Percentiles rank a stretch among this genome's conserved stretches.
Evolutionary conservation across 2,113 vertebrate genomes (phyloP).

Genomic region (Psittacula cyanocephala): DNA sequence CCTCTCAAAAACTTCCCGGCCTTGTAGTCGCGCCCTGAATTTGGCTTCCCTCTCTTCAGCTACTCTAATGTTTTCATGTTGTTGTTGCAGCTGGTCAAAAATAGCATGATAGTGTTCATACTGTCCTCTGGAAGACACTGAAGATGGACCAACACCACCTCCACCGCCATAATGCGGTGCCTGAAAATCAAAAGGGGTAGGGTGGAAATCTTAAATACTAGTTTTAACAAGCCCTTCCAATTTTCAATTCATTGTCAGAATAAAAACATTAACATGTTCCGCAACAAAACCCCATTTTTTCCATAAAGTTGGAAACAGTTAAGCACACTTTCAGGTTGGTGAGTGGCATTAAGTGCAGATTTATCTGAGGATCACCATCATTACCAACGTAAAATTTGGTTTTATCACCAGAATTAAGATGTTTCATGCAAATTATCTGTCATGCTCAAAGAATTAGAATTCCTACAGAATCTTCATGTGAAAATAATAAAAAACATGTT

Average conservation of each 20-base stretch:
- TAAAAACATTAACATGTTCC: background rate
- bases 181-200: conserved; percentile 65
- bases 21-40: conserved; percentile 29
- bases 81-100: conserved; percentile 83
- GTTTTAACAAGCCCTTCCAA: background rate
- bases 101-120: conserved; percentile 85
- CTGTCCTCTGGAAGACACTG: conserved; percentile 68
- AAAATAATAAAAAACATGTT: background rate
- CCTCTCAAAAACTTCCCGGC: conserved; percentile 66
- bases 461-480: background rate
- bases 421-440: background rate
- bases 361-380: background rate
- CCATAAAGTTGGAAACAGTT: background rate
- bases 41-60: conserved; percentile 69
- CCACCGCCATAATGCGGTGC: conserved; percentile 71
- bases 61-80: conserved; percentile 67
- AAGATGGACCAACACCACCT: conserved; percentile 61
- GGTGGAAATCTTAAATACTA: conserved; percentile 21
- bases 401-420: background rate
- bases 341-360: background rate
- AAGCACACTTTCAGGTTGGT: background rate
- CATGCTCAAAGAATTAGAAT: background rate
- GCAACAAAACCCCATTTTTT: background rate
- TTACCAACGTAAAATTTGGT: background rate
- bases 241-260: background rate